These are phyloP conservation scores for Danionella cerebrum DNA, from an alignment of 2,113 vertebrate species.

Conservation along the genomic window DNA sequence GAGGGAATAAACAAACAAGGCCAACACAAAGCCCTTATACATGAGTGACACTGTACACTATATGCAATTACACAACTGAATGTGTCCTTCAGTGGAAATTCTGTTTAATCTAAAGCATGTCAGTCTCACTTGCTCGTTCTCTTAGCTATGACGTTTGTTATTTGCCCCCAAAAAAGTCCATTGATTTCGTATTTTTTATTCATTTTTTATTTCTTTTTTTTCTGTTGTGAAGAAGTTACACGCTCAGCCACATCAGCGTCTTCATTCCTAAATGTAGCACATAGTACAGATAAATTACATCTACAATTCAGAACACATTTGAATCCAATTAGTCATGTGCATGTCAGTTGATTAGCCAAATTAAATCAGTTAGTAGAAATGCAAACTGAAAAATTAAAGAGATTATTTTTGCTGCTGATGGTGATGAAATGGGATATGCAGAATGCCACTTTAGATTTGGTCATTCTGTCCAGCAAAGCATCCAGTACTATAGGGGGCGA, in stretches of 20 bases:
- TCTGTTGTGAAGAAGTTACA: neutral
- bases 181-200: neutral
- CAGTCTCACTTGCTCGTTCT: neutral
- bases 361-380: neutral
- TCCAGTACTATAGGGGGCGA: no score
- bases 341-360: neutral
- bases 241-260: neutral
- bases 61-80: constrained; percentile 17
- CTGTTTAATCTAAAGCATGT: constrained; percentile 19
- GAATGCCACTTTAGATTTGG: no score
- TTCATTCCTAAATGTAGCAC: neutral
- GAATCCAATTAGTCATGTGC: neutral
- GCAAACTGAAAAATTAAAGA: neutral
- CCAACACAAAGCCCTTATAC: constrained; percentile 25
- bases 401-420: neutral
- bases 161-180: neutral
- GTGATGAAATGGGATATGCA: no score
- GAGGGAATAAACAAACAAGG: constrained; percentile 39
- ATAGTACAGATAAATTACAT: neutral
- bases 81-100: constrained; percentile 9
- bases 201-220: neutral
- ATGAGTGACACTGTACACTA: constrained; percentile 30
- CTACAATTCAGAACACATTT: neutral
- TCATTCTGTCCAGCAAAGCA: no score
- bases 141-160: neutral